Evolutionary conservation across 2,888 invertebrate genomes (phyloP), one percentile per base, ranked within the genome.

Genomic region (Tryphoninae sp.): DNA sequence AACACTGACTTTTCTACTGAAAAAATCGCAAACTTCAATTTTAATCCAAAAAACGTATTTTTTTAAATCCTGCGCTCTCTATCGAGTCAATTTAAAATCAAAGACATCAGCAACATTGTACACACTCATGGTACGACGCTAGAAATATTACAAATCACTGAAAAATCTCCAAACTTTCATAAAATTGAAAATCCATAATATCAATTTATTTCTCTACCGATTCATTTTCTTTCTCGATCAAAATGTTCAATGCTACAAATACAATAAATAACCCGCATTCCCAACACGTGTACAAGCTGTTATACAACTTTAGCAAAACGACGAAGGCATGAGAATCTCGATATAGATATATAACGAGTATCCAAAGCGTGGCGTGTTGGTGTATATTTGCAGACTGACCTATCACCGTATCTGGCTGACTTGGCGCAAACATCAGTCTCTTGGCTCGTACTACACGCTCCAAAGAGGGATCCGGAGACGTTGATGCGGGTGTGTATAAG

Each of bases 361-460:
- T 9, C 11, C 16, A n/a, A 9, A 33, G 42, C 53, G 42, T 19
- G 13, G 8, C 16, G 61, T 73, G 65, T 65, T 42, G 59, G 78
- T 49, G 51, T 22, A 68, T 53, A 71, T 78, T 83, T 68, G 58
- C 72, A 49, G 71, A 78, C 75, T 81, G 78, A 83, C 78, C 79
- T 69, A 76, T 76, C 78, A 13, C 45, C 26, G 40, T 68, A 59
- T 73, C 73, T 68, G 53, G 76, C 69, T 75, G 72, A 67, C 64
- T 59, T 61, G 53, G 75, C 76, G 22, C 72, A 71, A 72, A 61
- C 68, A 61, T 67, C 16, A 2, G n/a, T 49, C 42, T 71, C 33
- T 33, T 51, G 40, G 8, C 64, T 16, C 9, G 40, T 19, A 58
- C 26, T 40, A 13, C 53, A 64, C 9, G 8, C 16, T 19, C 7